phyloP scores from a whole-genome alignment of 2,797 vertebrate genomes.

The Vespertilio murinus region DNA sequence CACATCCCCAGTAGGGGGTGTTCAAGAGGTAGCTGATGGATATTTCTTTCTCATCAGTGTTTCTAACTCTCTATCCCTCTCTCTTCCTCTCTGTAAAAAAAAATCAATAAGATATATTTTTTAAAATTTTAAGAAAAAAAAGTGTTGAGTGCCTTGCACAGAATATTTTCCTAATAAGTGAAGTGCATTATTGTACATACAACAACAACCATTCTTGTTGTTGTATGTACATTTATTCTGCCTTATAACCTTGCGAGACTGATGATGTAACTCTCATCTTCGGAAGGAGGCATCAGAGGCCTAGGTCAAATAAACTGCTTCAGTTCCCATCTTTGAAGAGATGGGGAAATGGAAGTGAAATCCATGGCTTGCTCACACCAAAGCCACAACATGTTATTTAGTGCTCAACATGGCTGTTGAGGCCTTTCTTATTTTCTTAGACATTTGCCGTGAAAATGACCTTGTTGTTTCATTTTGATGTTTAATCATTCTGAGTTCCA shows the following conservation, averaged over 20 bases:
- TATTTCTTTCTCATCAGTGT: too few relatives aligned
- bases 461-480: slow-evolving; percentile 42
- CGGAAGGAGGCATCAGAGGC: background rate
- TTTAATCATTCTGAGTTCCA: slow-evolving; percentile 35
- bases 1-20: too few relatives aligned
- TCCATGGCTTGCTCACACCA: background rate
- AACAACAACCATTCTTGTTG: background rate
- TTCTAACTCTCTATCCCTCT: too few relatives aligned
- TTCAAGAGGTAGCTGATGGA: too few relatives aligned
- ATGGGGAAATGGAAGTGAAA: background rate
- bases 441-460: slow-evolving; percentile 33
- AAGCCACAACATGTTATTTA: background rate
- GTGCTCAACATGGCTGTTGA: background rate
- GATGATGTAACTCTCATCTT: background rate
- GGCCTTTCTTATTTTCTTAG: slow-evolving; percentile 22
- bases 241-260: background rate
- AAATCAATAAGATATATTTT: too few relatives aligned
- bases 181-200: too few relatives aligned
- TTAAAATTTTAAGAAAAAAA: background rate
- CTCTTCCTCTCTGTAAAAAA: too few relatives aligned
- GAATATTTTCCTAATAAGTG: background rate
- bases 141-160: background rate
- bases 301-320: background rate
- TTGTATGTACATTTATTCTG: background rate
- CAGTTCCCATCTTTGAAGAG: background rate